Evolutionary conservation across 2,888 invertebrate genomes (phyloP).

Genomic region (Carterocephalus palaemon): DNA sequence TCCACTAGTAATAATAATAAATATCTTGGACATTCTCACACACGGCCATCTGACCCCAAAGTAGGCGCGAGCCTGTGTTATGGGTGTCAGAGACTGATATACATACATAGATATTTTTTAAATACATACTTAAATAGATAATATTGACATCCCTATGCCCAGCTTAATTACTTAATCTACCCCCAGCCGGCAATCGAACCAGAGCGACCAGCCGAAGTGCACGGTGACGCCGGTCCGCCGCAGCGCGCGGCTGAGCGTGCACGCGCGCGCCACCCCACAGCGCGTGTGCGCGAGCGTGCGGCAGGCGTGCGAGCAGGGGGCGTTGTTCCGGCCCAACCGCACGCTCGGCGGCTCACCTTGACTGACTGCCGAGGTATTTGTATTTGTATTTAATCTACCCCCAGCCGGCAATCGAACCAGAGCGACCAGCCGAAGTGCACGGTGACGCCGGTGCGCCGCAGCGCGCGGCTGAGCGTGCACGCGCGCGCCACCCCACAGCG

Average conservation of each 20-base stretch:
- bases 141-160: no score
- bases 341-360: slow-evolving; percentile 41
- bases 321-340: slow-evolving; percentile 41
- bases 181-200: slow-evolving; percentile 40
- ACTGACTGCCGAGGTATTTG: background rate
- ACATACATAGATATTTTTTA: no score
- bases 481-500: slow-evolving; percentile 37
- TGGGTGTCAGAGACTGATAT: no score
- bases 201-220: slow-evolving; percentile 38
- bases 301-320: slow-evolving; percentile 37
- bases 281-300: slow-evolving; percentile 39
- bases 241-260: slow-evolving; percentile 49
- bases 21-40: no score
- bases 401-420: slow-evolving; percentile 39
- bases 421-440: slow-evolving; percentile 42
- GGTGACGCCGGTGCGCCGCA: slow-evolving; percentile 73
- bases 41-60: no score
- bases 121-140: no score
- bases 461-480: slow-evolving; percentile 46
- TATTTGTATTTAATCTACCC: slow-evolving; percentile 16
- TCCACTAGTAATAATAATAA: no score
- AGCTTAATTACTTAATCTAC: background rate
- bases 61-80: no score
- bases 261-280: slow-evolving; percentile 35
- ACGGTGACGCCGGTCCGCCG: slow-evolving; percentile 73